Conservation (phyloP, 2,113 vertebrate genomes). For the Aythya baeri region DNA sequence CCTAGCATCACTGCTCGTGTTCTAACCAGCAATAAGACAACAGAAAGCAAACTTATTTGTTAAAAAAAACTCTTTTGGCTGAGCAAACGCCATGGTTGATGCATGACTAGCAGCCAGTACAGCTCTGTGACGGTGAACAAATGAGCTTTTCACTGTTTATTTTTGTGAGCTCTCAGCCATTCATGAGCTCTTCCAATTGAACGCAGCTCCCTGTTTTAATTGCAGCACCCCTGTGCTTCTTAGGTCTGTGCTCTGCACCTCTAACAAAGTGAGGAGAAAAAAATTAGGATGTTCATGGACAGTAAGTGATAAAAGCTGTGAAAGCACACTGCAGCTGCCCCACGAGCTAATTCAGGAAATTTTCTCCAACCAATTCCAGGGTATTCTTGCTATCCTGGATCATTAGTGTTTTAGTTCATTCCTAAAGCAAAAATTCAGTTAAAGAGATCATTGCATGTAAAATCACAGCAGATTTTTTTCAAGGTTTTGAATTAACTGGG, state of each 20-base stretch:
- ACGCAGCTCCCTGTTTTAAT: not conserved
- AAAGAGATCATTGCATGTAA: not conserved
- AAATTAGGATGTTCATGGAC: not conserved
- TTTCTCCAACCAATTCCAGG: not conserved
- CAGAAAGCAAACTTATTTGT: constrained; percentile 23
- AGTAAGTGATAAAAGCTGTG: not conserved
- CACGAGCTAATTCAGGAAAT: not conserved
- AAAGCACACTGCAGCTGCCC: not conserved
- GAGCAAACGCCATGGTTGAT: constrained; percentile 3
- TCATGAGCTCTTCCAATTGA: constrained; percentile 54
- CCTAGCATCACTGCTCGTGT: not conserved
- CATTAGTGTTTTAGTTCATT: not conserved
- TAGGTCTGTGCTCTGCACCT: not conserved
- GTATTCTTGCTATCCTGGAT: not conserved
- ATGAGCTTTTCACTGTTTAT: constrained; percentile 49
- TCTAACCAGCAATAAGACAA: not conserved
- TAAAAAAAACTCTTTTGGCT: not conserved
- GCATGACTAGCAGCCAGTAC: constrained; percentile 45
- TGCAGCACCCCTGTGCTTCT: not conserved
- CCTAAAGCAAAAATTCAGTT: not conserved
- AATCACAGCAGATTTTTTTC: not conserved
- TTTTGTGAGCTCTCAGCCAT: constrained; percentile 54
- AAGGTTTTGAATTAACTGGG: not conserved
- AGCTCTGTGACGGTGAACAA: constrained; percentile 47
- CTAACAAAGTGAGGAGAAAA: not conserved